Percentiles rank a stretch among this genome's conserved stretches.
These are phyloP conservation scores for Lacerta viridis DNA, from an alignment of 2,797 vertebrate genomes.

Conservation along the genomic window DNA sequence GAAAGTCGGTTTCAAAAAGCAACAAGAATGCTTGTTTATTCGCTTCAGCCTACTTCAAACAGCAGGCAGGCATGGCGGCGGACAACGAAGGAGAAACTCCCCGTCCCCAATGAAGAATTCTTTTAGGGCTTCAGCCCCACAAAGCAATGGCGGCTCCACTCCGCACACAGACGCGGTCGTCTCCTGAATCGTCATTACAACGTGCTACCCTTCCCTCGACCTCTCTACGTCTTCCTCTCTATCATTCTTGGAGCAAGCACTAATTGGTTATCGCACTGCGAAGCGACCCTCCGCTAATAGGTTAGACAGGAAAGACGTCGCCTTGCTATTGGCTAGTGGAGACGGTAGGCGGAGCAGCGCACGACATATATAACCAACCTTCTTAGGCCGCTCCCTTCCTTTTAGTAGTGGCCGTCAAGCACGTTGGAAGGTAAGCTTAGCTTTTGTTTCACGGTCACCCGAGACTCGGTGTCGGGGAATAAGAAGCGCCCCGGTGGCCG, in stretches of 20 bases:
- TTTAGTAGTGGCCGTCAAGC: not conserved
- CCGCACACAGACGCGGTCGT: not conserved
- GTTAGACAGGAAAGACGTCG: slow-evolving; percentile 8
- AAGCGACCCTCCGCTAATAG: not conserved
- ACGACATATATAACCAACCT: not conserved
- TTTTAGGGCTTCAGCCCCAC: not conserved
- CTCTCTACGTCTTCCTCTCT: not conserved
- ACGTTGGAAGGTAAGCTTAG: slow-evolving; percentile 4
- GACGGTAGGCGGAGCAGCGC: slow-evolving; percentile 58
- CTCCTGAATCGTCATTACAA: too few relatives aligned
- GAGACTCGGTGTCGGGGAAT: not conserved
- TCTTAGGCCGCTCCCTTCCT: slow-evolving; percentile 68
- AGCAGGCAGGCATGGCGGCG: not conserved
- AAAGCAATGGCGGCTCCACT: not conserved
- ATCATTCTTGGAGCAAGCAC: not conserved
- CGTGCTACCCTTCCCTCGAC: not conserved
- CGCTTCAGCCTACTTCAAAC: not conserved
- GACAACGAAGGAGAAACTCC: not conserved
- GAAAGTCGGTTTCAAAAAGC: too few relatives aligned
- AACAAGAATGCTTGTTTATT: too few relatives aligned
- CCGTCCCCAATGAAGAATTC: not conserved
- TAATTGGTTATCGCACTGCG: not conserved
- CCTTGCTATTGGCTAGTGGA: slow-evolving; percentile 80
- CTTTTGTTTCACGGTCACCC: not conserved
- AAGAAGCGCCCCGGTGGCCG: not conserved